These are phyloP conservation scores for Anas acuta DNA, from an alignment of 2,797 vertebrate genomes.

Conservation along the genomic window DNA sequence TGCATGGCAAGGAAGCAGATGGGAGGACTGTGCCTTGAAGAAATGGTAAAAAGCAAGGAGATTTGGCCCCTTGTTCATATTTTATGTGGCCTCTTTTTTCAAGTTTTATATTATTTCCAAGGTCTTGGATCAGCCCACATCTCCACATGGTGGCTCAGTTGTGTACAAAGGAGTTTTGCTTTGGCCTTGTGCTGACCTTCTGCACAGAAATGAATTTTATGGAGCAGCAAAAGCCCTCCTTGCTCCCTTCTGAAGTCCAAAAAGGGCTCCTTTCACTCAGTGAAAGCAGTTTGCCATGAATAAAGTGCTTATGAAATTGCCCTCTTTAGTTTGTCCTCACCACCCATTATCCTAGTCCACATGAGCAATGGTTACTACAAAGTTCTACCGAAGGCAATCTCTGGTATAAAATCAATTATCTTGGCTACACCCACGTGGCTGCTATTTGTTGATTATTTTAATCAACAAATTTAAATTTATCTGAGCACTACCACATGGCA, in stretches of 20 bases:
- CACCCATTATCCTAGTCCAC: not conserved
- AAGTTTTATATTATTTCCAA: not conserved
- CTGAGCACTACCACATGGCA: not conserved
- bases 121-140: not conserved
- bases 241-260: not conserved
- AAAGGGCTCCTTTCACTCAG: not conserved
- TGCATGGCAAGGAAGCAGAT: not conserved
- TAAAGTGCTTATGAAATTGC: not conserved
- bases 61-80: not conserved
- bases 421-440: not conserved
- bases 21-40: not conserved
- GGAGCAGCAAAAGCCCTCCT: not conserved
- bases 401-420: not conserved
- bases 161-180: not conserved
- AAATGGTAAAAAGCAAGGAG: not conserved
- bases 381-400: not conserved
- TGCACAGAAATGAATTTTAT: not conserved
- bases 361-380: not conserved
- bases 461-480: not conserved
- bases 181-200: not conserved
- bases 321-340: not conserved
- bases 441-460: not conserved
- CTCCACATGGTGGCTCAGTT: not conserved
- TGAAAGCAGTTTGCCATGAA: not conserved
- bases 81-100: not conserved